Evolutionary conservation across 2,888 invertebrate genomes (phyloP).

Genomic region (Meteorus cinctellus): DNA sequence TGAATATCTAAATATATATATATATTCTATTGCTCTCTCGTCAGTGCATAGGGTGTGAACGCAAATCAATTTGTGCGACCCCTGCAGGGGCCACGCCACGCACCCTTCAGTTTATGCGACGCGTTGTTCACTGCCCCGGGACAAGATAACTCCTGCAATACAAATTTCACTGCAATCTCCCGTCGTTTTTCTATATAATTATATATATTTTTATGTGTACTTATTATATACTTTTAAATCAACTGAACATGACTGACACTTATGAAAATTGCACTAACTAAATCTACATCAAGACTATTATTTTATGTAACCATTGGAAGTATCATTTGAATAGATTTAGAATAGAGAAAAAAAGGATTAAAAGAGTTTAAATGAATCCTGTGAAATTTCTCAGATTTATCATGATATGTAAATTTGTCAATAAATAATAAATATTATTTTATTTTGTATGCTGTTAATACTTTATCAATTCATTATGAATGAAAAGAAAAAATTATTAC

Average conservation of each 20-base stretch:
- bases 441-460: no score
- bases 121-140: conserved; percentile 37
- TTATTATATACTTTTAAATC: background rate
- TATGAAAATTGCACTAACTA: conserved; percentile 17
- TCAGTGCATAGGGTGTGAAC: conserved; percentile 69
- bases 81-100: conserved; percentile 60
- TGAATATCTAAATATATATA: background rate
- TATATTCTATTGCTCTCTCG: background rate
- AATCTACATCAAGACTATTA: no score
- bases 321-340: no score
- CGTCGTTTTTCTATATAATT: conserved; percentile 17
- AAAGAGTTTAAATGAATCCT: no score
- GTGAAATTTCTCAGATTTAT: no score
- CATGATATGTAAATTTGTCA: no score
- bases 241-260: conserved; percentile 1
- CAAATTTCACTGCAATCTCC: conserved; percentile 18
- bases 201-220: conserved; percentile 12
- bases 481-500: background rate
- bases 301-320: no score
- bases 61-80: conserved; percentile 73
- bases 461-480: no score
- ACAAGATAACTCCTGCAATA: conserved; percentile 27
- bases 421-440: no score
- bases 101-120: conserved; percentile 27
- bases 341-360: no score